Percentiles rank a stretch among this genome's conserved stretches.
Evolutionary conservation across 2,888 invertebrate genomes (phyloP).

Genomic region (Hedychridium roseum): DNA sequence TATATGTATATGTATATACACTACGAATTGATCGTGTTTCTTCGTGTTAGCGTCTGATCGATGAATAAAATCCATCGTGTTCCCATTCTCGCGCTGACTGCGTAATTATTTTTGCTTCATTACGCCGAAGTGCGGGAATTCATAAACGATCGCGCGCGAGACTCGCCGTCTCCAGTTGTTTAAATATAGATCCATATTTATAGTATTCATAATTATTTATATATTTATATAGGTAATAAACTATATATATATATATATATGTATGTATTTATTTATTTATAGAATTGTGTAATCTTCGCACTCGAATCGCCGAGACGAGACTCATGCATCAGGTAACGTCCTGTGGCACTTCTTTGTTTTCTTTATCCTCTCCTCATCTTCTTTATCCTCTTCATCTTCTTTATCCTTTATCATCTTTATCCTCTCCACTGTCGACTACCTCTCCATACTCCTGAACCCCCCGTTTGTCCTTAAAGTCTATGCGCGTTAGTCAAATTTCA

Average conservation of each 20-base stretch:
- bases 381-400: background rate
- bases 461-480: background rate
- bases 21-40: no score
- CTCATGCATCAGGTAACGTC: constrained; percentile 53
- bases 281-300: constrained; percentile 51
- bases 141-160: constrained; percentile 18
- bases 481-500: constrained; percentile 1
- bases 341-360: constrained; percentile 52
- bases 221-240: constrained; percentile 61
- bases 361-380: constrained; percentile 2
- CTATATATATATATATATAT: constrained; percentile 52
- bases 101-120: no score
- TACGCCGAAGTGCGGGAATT: no score
- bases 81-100: no score
- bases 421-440: background rate
- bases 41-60: no score
- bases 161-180: constrained; percentile 16
- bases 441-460: background rate
- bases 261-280: constrained; percentile 13
- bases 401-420: background rate
- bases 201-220: constrained; percentile 43
- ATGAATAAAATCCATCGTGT: no score
- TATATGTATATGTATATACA: no score
- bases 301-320: constrained; percentile 51
- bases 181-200: constrained; percentile 14